Evolutionary conservation across 1,140 invertebrate genomes (phyloP), one percentile per base, ranked within the genome.

Genomic region (Plutomurus gul): DNA sequence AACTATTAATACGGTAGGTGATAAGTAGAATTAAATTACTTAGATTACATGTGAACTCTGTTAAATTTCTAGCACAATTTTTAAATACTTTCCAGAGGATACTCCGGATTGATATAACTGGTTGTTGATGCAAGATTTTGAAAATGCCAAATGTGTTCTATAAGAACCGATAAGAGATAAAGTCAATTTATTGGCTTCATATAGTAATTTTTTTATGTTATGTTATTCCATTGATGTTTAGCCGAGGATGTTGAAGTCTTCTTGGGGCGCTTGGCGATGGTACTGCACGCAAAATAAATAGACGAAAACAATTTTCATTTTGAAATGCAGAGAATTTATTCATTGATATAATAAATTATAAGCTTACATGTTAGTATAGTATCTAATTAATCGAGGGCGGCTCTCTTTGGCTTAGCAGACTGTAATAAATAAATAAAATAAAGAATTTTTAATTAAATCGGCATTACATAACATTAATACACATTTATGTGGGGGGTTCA

Each of bases 361-460:
- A 25, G 25, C 20, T 22, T 56, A 56, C 10, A 25, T 51, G 22
- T 25, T 56, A 56, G n/a, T 25, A 56, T 56, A 56, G 51, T 56
- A 25, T 56, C 25, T 56, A 56, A 65, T n/a, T 65, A 65, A 33
- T 65, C 56, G 36, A 65, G 56, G 30, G 27, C 27, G 30, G 56
- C 27, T 65, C 56, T 65, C 56, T 65, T 65, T 65, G 56, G 56
- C 56, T 65, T 65, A 56, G 49, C 49, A 56, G 49, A 56, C 56
- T 65, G 51, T 16, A n/a, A 65, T 18, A 65, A 65, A 65, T 11
- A 10, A 13, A 56, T 30, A 47, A 47, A 18, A n/a, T n/a, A n/a
- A n/a, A n/a, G n/a, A n/a, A n/a, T n/a, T n/a, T n/a, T n/a, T n/a
- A n/a, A n/a, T n/a, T n/a, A n/a, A n/a, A n/a, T n/a, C n/a, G n/a